phyloP scores from a whole-genome alignment of 2,888 invertebrate genomes.

The Scrobipalpa atriplicella region DNA sequence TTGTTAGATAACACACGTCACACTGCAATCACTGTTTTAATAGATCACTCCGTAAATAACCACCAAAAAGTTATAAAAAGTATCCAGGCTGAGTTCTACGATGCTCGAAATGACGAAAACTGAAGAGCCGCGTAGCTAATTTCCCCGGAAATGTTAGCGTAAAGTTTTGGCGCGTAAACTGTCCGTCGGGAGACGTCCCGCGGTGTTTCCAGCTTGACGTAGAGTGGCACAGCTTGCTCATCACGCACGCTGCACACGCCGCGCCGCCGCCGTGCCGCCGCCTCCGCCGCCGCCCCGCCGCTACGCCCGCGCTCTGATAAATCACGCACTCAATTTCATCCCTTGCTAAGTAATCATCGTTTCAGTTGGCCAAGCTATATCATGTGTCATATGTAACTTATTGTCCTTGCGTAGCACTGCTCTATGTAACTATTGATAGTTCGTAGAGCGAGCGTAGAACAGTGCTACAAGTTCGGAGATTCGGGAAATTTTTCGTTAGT shows the following conservation, averaged over 20 bases:
- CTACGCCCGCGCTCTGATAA: conserved; percentile 18
- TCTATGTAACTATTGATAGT: background rate
- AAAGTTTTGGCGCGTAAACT: conserved; percentile 42
- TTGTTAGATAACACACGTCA: conserved; percentile 22
- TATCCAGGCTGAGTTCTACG: background rate
- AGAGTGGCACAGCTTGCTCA: conserved; percentile 59
- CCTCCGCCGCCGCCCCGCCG: conserved; percentile 28
- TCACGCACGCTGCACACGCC: conserved; percentile 35
- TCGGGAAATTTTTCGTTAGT: no score
- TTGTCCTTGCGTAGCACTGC: no score
- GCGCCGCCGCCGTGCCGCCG: conserved; percentile 32
- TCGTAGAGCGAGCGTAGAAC: background rate
- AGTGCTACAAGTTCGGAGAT: no score
- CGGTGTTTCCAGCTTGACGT: conserved; percentile 58
- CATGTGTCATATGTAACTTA: no score
- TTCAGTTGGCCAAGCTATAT: background rate
- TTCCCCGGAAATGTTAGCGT: conserved; percentile 20
- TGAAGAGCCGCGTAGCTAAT: background rate
- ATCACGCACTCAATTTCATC: conserved; percentile 23
- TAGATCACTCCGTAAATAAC: background rate
- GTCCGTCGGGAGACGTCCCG: conserved; percentile 61
- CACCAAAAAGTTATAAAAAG: background rate
- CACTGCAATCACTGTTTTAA: conserved; percentile 12
- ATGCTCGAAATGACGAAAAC: background rate
- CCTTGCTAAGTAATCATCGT: background rate